Evolutionary conservation across 2,888 invertebrate species (phyloP), one percentile per base, ranked within the genome.

Genomic region (Didymodactylos carnosus): DNA sequence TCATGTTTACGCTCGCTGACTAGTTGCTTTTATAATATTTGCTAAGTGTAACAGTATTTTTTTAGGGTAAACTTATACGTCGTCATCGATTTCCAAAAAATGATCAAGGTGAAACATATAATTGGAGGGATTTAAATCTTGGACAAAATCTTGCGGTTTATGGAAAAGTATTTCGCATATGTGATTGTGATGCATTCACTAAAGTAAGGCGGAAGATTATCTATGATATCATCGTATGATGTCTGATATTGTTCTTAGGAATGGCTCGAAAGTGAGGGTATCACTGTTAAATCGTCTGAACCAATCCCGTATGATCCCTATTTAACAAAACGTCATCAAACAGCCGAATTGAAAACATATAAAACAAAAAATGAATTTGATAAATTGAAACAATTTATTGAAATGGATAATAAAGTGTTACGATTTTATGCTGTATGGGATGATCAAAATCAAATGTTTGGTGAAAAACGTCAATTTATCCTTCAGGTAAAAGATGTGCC

Each of bases 81-180:
- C 86, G 92, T 39, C 88, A 87, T n/a, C 88, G 87, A 80, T 88
- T 92, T 77, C 88, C 88, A 0, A 92, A 91, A 82, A 88, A 88
- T 78, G 86, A 87, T 73, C 89, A 88, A 1, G 88, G 88, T 73
- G 82, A 82, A 69, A 86, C 79, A 78, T 91, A 89, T 87, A 88
- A 89, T 79, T 93, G 92, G 92, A 91, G 90, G 80, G 92, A 93
- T 82, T 84, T 92, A 29, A 90, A 91, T 80, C 85, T 90, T 43
- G 90, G 90, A 19, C 88, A 88, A 78, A 90, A 91, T 80, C 86
- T 92, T 43, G 87, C 87, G 76, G 87, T 92, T 78, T 89, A 90
- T 81, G 92, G 92, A 6, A 87, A 89, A 76, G 88, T 88, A 46
- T 92, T 89, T 83, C 90, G 90, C 79, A 88, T 89, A 0, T 88